A percentile compares a stretch with the other conserved stretches of the same genome.
Evolutionary conservation across 2,113 vertebrate species (phyloP).

Genomic region (Brachyhypopomus gauderio): DNA sequence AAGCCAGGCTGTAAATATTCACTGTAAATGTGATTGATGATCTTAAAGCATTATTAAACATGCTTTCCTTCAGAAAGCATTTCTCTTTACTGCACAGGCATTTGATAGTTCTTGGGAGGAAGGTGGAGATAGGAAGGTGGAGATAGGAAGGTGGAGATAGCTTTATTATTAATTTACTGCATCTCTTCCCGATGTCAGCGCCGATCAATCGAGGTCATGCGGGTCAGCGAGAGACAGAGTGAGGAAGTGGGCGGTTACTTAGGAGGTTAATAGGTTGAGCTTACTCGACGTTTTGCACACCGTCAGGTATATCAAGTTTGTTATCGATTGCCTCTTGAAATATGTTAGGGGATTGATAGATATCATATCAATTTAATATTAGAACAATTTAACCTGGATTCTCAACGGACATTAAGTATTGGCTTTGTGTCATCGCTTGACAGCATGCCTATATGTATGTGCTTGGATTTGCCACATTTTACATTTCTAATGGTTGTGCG

Average conservation of each 20-base stretch:
- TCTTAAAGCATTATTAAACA: not conserved
- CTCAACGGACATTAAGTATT: too few species aligned
- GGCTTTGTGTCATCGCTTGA: too few species aligned
- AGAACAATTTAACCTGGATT: too few species aligned
- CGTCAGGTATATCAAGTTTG: not conserved
- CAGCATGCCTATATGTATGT: not conserved
- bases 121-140: not conserved
- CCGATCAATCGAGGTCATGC: not conserved
- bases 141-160: not conserved
- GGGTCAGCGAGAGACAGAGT: not conserved
- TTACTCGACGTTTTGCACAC: not conserved
- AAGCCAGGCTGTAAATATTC: too few species aligned
- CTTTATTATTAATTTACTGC: conserved; percentile 1
- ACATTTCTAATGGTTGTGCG: not conserved
- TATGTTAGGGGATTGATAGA: not conserved
- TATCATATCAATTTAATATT: not conserved
- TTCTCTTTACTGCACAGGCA: not conserved
- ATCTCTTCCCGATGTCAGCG: not conserved
- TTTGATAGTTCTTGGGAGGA: not conserved
- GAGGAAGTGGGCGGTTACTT: too few species aligned
- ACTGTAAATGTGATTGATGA: too few species aligned
- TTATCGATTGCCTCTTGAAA: not conserved
- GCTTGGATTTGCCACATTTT: not conserved
- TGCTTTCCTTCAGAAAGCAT: not conserved
- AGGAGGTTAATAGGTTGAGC: not conserved